Evolutionary conservation across 1,140 invertebrate species (phyloP).

Genomic region (Drosophila tristis): DNA sequence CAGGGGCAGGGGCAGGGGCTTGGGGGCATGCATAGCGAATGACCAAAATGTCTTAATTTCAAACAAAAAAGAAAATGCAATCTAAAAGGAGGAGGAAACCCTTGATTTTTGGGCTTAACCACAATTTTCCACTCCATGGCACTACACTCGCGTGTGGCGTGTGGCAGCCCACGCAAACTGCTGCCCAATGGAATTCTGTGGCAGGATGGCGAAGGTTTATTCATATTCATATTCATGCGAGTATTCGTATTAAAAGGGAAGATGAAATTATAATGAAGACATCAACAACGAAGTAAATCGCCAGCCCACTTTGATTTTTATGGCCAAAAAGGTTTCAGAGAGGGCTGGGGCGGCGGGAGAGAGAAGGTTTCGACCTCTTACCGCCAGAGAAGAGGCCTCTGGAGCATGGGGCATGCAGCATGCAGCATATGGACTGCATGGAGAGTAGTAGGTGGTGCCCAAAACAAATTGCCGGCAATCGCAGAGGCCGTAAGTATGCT

Average conservation of each 20-base stretch:
- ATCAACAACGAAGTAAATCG: constrained; percentile 75
- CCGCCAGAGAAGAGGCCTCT: constrained; percentile 37
- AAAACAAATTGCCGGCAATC: constrained; percentile 80
- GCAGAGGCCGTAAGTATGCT: constrained; percentile 75
- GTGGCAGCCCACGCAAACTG: constrained; percentile 57
- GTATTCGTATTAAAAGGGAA: constrained; percentile 43
- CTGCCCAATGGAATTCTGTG: constrained; percentile 67
- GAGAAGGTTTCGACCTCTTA: constrained; percentile 62
- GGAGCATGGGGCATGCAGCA: constrained; percentile 17
- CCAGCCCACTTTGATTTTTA: constrained; percentile 81
- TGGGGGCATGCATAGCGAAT: constrained; percentile 28
- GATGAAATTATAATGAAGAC: constrained; percentile 81
- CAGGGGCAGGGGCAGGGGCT: background rate
- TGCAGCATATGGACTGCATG: constrained; percentile 5
- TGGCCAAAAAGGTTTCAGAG: constrained; percentile 44
- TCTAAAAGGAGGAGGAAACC: constrained; percentile 38
- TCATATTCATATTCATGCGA: constrained; percentile 6
- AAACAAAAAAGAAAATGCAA: constrained; percentile 44
- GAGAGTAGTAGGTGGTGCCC: constrained; percentile 77
- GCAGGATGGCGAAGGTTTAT: constrained; percentile 36
- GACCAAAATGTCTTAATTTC: constrained; percentile 54
- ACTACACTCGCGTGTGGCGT: too few relatives aligned
- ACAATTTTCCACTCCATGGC: constrained; percentile 58
- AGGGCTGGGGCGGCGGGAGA: background rate
- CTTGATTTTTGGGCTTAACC: constrained; percentile 61